phyloP scores from a whole-genome alignment of 2,888 invertebrate species.

The Ennomos fuscantarius region DNA sequence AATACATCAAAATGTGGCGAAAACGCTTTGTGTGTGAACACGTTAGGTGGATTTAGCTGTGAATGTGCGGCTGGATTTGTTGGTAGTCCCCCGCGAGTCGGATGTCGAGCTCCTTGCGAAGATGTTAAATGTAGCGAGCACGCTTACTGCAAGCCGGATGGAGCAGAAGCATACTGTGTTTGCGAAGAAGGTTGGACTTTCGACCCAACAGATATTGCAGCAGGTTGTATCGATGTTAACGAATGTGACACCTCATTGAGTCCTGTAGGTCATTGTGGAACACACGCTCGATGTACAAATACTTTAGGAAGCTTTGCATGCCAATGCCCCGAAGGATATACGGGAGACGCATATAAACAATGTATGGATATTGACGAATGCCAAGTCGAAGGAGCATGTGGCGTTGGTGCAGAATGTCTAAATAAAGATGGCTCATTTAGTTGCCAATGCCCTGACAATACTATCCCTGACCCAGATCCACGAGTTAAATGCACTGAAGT shows the following conservation, averaged over 20 bases:
- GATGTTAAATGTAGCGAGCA: constrained; percentile 95
- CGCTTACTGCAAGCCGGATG: constrained; percentile 95
- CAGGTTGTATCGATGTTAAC: constrained; percentile 96
- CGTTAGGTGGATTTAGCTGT: constrained; percentile 92
- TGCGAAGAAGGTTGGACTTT: constrained; percentile 98
- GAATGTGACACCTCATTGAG: constrained; percentile 94
- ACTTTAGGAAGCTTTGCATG: constrained; percentile 92
- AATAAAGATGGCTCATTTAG: constrained; percentile 91
- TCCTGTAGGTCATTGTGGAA: constrained; percentile 93
- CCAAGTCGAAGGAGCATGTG: constrained; percentile 88
- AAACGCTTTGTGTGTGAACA: constrained; percentile 91
- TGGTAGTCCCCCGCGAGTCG: constrained; percentile 91
- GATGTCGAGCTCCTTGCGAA: constrained; percentile 96
- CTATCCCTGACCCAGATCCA: constrained; percentile 93
- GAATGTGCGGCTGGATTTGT: constrained; percentile 93
- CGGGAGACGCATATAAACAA: constrained; percentile 92
- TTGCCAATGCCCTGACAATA: constrained; percentile 93
- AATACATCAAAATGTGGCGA: constrained; percentile 87
- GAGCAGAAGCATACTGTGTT: constrained; percentile 95
- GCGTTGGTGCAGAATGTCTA: constrained; percentile 91
- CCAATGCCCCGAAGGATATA: constrained; percentile 93
- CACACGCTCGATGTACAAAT: constrained; percentile 92
- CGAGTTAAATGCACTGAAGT: constrained; percentile 92
- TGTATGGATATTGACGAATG: constrained; percentile 95
- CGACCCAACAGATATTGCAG: constrained; percentile 94